These are phyloP conservation scores for Drosophila cognata DNA, from an alignment of 2,888 invertebrate genomes.

Conservation along the genomic window DNA sequence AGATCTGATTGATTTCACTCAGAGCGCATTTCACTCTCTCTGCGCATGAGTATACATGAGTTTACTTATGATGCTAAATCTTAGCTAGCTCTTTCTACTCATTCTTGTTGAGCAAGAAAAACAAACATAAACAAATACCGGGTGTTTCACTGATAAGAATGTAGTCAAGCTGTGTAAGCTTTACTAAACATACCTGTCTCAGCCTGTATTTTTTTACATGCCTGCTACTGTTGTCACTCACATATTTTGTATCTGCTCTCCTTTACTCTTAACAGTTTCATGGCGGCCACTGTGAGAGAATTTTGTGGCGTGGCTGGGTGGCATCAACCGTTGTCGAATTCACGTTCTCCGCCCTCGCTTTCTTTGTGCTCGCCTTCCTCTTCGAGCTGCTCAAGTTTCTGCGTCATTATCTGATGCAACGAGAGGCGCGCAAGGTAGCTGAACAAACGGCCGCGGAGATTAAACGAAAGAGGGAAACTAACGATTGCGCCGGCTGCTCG, in stretches of 20 bases:
- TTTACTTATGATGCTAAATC: slow-evolving; percentile 24
- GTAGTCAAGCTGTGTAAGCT: background rate
- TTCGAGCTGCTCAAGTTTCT: slow-evolving; percentile 98
- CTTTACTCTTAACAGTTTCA: slow-evolving; percentile 89
- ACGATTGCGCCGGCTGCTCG: slow-evolving; percentile 57
- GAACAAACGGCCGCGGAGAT: slow-evolving; percentile 64
- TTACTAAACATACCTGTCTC: slow-evolving; percentile 4
- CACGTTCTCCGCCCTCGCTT: slow-evolving; percentile 94
- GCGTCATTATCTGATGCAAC: slow-evolving; percentile 84
- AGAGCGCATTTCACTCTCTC: slow-evolving; percentile 21
- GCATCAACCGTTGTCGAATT: slow-evolving; percentile 90
- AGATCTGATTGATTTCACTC: slow-evolving; percentile 31
- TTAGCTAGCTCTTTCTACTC: slow-evolving; percentile 19
- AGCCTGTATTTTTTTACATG: slow-evolving; percentile 1
- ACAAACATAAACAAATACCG: slow-evolving; percentile 30
- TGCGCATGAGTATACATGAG: background rate
- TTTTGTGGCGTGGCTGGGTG: slow-evolving; percentile 93
- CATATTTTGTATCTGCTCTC: slow-evolving; percentile 4
- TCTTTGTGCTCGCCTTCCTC: slow-evolving; percentile 95
- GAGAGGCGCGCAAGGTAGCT: slow-evolving; percentile 62
- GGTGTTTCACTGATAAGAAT: slow-evolving; percentile 35
- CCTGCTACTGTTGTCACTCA: background rate
- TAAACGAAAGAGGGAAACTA: slow-evolving; percentile 53
- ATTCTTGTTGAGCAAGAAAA: slow-evolving; percentile 30
- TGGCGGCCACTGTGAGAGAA: slow-evolving; percentile 90